Percentiles rank a stretch among this genome's conserved stretches.
Conservation (phyloP, 2,113 vertebrate genomes). For the Columba livia region DNA sequence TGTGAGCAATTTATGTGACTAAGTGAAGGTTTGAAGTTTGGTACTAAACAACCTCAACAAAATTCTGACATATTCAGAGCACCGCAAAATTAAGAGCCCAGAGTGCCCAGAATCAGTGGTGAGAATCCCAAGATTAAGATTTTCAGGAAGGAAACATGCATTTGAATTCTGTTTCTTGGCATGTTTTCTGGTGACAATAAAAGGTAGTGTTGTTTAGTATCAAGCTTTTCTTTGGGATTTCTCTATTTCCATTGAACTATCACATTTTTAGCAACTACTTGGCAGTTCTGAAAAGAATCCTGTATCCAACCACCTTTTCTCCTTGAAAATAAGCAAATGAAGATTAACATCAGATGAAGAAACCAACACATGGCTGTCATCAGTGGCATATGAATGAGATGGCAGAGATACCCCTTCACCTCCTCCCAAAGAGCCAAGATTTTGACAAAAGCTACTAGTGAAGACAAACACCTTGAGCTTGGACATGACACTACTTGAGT, state of each 20-base stretch:
- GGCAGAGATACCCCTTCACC: not conserved
- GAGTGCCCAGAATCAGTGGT: not conserved
- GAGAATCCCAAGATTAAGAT: not conserved
- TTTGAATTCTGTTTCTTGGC: not conserved
- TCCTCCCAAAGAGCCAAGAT: not conserved
- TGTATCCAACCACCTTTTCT: not conserved
- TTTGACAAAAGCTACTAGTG: not conserved
- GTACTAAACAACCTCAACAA: not conserved
- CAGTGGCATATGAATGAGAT: not conserved
- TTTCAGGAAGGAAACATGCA: not conserved
- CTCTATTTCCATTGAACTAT: not conserved
- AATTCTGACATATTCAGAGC: not conserved
- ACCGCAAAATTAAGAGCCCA: not conserved
- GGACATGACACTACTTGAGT: not conserved
- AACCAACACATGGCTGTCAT: fast-evolving
- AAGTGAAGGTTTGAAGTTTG: not conserved
- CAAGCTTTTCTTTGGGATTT: not conserved
- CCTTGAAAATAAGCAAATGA: not conserved
- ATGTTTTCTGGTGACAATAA: not conserved
- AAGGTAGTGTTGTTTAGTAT: not conserved
- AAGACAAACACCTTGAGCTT: not conserved
- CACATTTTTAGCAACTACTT: not conserved
- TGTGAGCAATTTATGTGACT: not conserved
- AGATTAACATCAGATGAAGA: not conserved
- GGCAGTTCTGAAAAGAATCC: not conserved